These are phyloP conservation scores for Timandra comae DNA, from an alignment of 2,888 invertebrate species.

Conservation along the genomic window DNA sequence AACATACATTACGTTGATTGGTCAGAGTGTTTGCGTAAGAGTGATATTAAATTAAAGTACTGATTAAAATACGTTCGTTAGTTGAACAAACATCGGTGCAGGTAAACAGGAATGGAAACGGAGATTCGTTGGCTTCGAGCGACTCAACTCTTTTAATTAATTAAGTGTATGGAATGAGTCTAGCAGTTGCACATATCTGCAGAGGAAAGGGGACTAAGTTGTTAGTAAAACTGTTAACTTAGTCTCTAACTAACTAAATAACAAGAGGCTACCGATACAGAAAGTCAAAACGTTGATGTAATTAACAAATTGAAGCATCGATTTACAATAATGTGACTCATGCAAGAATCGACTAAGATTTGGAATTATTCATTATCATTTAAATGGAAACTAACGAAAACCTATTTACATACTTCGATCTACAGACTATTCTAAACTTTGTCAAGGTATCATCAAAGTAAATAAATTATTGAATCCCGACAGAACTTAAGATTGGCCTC, in stretches of 20 bases:
- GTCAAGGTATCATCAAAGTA: slow-evolving; percentile 38
- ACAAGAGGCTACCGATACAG: no score
- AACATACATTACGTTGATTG: slow-evolving; percentile 41
- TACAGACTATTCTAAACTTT: slow-evolving; percentile 24
- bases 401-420: slow-evolving; percentile 10
- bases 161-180: slow-evolving; percentile 57
- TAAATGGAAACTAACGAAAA: slow-evolving; percentile 1
- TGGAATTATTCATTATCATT: no score
- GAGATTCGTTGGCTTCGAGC: slow-evolving; percentile 30
- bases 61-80: slow-evolving; percentile 47
- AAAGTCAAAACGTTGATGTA: no score
- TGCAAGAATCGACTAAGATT: no score
- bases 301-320: no score
- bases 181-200: slow-evolving; percentile 41
- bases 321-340: no score
- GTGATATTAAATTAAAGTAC: slow-evolving; percentile 46
- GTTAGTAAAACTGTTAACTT: slow-evolving; percentile 24
- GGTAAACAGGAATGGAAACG: slow-evolving; percentile 54
- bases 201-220: slow-evolving; percentile 35
- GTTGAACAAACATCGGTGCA: slow-evolving; percentile 54
- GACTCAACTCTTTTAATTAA: slow-evolving; percentile 70
- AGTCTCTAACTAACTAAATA: no score
- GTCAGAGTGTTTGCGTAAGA: slow-evolving; percentile 23
- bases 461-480: slow-evolving; percentile 54
- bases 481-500: slow-evolving; percentile 47